phyloP scores from a whole-genome alignment of 2,113 vertebrate species.

The Callionymus lyra region DNA sequence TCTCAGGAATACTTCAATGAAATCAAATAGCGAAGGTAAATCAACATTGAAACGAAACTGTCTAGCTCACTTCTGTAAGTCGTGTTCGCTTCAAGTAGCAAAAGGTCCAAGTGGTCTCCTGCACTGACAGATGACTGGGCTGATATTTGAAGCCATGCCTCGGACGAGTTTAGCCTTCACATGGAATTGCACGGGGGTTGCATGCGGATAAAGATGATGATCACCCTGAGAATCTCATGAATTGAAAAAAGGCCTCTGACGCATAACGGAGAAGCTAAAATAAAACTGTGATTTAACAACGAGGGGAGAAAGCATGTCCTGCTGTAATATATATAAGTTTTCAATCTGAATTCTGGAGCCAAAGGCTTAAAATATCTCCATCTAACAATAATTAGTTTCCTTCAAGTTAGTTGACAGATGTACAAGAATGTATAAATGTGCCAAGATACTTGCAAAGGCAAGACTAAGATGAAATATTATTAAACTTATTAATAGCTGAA shows the following conservation, averaged over 20 bases:
- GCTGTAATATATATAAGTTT: too few species aligned
- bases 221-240: conserved; percentile 16
- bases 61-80: conserved; percentile 25
- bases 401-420: too few species aligned
- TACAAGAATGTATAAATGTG: too few species aligned
- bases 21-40: conserved; percentile 30
- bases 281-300: conserved; percentile 15
- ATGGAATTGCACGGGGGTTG: conserved; percentile 13
- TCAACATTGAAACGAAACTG: conserved; percentile 33
- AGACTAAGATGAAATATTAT: too few species aligned
- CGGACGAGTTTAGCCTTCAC: conserved; percentile 20
- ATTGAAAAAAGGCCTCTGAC: conserved; percentile 32
- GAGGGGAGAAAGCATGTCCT: neutral
- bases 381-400: too few species aligned
- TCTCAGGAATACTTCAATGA: conserved; percentile 28
- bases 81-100: conserved; percentile 48
- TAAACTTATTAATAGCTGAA: too few species aligned
- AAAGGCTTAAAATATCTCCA: too few species aligned
- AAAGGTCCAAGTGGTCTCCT: conserved; percentile 28
- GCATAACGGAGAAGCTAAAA: conserved; percentile 20
- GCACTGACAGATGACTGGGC: conserved; percentile 30
- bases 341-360: too few species aligned
- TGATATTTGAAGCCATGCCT: conserved; percentile 36
- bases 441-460: too few species aligned
- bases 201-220: conserved; percentile 28